Percentiles rank a stretch among this genome's conserved stretches.
These are phyloP conservation scores for Apis dorsata DNA, from an alignment of 1,140 invertebrate genomes.

Conservation along the genomic window DNA sequence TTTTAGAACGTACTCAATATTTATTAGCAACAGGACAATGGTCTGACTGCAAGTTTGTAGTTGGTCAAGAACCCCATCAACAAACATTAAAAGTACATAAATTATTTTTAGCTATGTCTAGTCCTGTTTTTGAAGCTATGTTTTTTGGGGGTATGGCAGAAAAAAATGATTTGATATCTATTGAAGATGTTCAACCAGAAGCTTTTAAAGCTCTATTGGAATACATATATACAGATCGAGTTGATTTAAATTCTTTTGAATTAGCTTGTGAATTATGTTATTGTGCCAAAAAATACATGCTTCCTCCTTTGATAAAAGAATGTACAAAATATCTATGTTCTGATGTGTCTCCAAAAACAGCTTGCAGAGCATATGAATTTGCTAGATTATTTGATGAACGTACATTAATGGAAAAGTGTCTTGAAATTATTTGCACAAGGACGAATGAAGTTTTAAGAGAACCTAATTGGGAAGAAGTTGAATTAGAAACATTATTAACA, in stretches of 20 bases:
- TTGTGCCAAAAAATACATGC: slow-evolving; percentile 93
- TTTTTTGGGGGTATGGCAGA: slow-evolving; percentile 88
- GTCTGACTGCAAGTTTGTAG: slow-evolving; percentile 90
- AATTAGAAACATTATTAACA: slow-evolving; percentile 86
- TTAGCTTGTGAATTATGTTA: slow-evolving; percentile 92
- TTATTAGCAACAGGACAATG: slow-evolving; percentile 88
- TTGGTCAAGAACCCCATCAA: slow-evolving; percentile 89
- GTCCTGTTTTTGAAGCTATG: slow-evolving; percentile 90
- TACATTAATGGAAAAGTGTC: slow-evolving; percentile 88
- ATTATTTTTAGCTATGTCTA: slow-evolving; percentile 90
- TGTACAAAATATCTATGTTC: slow-evolving; percentile 90
- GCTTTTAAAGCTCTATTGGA: slow-evolving; percentile 89
- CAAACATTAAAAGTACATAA: slow-evolving; percentile 88
- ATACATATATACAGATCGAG: slow-evolving; percentile 91
- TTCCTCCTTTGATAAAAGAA: slow-evolving; percentile 89
- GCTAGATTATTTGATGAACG: slow-evolving; percentile 91
- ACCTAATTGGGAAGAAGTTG: slow-evolving; percentile 87
- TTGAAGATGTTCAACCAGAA: slow-evolving; percentile 91
- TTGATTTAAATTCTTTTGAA: slow-evolving; percentile 89
- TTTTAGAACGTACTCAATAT: slow-evolving; percentile 86
- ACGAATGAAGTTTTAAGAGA: slow-evolving; percentile 88
- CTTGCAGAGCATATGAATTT: slow-evolving; percentile 91
- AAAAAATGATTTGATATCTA: slow-evolving; percentile 87
- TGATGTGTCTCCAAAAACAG: slow-evolving; percentile 88
- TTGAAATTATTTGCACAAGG: slow-evolving; percentile 86